Percentiles rank a stretch among this genome's conserved stretches.
Conservation (phyloP, 2,797 vertebrate genomes). For the Spizella passerina region DNA sequence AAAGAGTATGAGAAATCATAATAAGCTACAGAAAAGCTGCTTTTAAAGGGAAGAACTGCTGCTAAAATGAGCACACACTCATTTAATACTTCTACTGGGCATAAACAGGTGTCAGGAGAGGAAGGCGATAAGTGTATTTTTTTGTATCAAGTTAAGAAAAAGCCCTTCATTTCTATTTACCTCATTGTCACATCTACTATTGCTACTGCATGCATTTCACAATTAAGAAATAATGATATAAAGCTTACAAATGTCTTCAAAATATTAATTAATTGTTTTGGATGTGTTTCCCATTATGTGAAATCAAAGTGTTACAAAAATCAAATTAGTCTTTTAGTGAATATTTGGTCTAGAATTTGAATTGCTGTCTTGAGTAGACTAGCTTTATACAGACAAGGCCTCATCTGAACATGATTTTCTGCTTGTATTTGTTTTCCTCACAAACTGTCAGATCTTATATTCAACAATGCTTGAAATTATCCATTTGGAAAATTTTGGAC, state of each 20-base stretch:
- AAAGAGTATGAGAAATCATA: background rate
- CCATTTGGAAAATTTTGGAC: background rate
- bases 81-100: background rate
- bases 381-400: background rate
- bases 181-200: background rate
- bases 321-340: background rate
- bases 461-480: background rate
- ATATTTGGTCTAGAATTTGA: background rate
- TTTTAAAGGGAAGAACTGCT: background rate
- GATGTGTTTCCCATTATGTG: background rate
- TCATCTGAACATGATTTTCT: background rate
- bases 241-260: background rate
- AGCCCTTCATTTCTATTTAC: background rate
- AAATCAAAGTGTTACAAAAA: background rate
- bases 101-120: background rate
- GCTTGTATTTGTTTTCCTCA: background rate
- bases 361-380: background rate
- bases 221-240: background rate
- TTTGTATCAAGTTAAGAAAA: background rate
- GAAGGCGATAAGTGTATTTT: fast-evolving
- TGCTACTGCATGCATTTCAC: background rate
- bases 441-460: background rate
- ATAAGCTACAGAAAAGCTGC: background rate
- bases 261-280: background rate
- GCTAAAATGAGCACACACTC: background rate